phyloP scores from a whole-genome alignment of 2,113 vertebrate genomes.

The Micronycteris hirsuta region DNA sequence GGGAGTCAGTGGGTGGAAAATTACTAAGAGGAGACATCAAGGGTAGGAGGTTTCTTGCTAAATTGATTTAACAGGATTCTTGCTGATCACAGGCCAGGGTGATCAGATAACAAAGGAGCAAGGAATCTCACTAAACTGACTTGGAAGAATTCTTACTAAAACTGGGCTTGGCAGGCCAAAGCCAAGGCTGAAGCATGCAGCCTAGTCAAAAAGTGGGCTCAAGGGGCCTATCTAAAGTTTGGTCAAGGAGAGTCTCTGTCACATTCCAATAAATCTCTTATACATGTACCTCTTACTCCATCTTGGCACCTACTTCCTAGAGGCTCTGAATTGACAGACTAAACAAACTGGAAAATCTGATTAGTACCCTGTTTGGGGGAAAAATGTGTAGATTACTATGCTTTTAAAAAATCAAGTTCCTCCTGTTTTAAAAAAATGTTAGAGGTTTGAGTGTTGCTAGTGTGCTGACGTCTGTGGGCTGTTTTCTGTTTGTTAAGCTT shows the following conservation, averaged over 20 bases:
- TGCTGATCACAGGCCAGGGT: not conserved
- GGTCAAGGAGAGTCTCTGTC: not conserved
- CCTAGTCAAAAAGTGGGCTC: not conserved
- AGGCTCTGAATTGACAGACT: not conserved
- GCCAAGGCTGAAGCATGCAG: not conserved
- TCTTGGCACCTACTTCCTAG: not conserved
- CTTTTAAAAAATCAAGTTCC: slow-evolving; percentile 7
- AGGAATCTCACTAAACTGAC: not conserved
- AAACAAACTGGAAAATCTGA: not conserved
- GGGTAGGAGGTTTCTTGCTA: not conserved
- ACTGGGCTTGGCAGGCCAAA: not conserved
- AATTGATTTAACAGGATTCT: not conserved
- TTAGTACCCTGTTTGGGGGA: not conserved
- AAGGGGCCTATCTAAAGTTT: not conserved
- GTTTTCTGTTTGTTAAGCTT: slow-evolving; percentile 10
- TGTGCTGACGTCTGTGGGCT: slow-evolving; percentile 30
- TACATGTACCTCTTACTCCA: not conserved
- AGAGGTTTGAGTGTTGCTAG: not conserved
- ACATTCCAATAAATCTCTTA: not conserved
- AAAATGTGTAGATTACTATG: slow-evolving; percentile 1
- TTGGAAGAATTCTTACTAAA: not conserved
- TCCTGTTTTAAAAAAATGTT: not conserved
- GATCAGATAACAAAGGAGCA: not conserved
- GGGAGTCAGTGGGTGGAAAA: not conserved
- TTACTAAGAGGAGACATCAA: not conserved